Conservation (phyloP, 2,797 vertebrate species). For the Babyrousa celebensis region DNA sequence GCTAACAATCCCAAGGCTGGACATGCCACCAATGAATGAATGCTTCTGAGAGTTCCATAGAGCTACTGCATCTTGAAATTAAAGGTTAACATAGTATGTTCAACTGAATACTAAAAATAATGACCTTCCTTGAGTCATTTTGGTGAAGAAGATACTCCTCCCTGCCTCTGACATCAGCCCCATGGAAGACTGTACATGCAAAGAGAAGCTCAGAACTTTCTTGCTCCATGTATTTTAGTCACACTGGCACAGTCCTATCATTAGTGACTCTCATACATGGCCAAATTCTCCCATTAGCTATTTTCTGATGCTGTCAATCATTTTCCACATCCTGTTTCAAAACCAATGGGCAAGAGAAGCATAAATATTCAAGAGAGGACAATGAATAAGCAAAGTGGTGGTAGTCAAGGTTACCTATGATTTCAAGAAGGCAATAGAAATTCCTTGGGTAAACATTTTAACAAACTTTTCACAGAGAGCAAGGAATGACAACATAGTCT, state of each 20-base stretch:
- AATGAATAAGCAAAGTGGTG: constrained; percentile 50
- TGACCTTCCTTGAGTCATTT: background rate
- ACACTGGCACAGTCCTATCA: constrained; percentile 29
- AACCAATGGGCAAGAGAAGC: constrained; percentile 66
- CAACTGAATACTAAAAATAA: background rate
- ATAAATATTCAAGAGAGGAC: constrained; percentile 77
- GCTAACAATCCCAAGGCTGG: background rate
- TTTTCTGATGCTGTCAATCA: constrained; percentile 72
- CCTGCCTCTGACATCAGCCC: background rate
- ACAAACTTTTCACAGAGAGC: constrained; percentile 57
- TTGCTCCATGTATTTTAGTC: constrained; percentile 67
- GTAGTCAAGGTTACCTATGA: constrained; percentile 39
- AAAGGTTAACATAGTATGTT: background rate
- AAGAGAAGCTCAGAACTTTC: background rate
- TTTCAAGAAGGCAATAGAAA: constrained; percentile 44
- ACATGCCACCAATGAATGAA: background rate
- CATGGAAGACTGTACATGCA: background rate
- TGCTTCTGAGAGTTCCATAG: constrained; percentile 40
- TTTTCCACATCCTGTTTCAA: constrained; percentile 66
- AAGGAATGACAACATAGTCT: background rate
- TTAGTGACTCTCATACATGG: constrained; percentile 69
- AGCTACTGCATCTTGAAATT: background rate
- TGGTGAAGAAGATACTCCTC: background rate
- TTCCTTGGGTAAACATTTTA: constrained; percentile 29
- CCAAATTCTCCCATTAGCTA: constrained; percentile 61